Evolutionary conservation across 1,140 invertebrate genomes (phyloP).

Genomic region (Acromyrmex charruanus): DNA sequence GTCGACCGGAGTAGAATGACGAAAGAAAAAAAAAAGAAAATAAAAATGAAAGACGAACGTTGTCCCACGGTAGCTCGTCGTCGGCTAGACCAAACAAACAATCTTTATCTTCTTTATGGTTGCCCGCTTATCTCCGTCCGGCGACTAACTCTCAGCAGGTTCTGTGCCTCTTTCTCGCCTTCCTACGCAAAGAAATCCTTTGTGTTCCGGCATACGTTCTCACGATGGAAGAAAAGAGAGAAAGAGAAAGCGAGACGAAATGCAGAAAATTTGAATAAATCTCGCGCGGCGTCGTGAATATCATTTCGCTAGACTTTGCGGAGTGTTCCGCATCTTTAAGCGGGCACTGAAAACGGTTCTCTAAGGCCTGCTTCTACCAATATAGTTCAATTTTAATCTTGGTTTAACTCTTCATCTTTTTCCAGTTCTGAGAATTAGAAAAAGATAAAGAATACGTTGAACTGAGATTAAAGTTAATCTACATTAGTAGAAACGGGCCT

Average conservation of each 20-base stretch:
- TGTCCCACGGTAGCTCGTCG: constrained; percentile 68
- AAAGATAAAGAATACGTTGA: too few species aligned
- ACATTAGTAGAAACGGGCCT: too few species aligned
- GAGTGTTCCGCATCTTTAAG: constrained; percentile 32
- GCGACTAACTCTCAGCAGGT: constrained; percentile 63
- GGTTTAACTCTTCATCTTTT: too few species aligned
- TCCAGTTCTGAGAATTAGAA: too few species aligned
- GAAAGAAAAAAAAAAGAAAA: constrained; percentile 25
- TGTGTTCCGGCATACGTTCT: constrained; percentile 72
- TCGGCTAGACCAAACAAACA: constrained; percentile 81
- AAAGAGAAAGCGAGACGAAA: not conserved
- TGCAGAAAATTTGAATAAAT: constrained; percentile 73
- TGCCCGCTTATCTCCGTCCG: constrained; percentile 72
- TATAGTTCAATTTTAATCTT: too few species aligned
- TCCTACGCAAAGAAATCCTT: constrained; percentile 74
- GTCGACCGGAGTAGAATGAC: constrained; percentile 15
- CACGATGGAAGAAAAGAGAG: constrained; percentile 53
- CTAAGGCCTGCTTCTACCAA: not conserved
- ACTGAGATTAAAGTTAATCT: too few species aligned
- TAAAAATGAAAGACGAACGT: constrained; percentile 52
- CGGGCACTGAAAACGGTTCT: constrained; percentile 38
- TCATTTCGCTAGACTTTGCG: constrained; percentile 61
- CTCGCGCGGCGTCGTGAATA: constrained; percentile 67
- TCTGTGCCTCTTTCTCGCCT: constrained; percentile 68
- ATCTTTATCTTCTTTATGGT: constrained; percentile 79